These are phyloP conservation scores for Chrysodeixis includens DNA, from an alignment of 2,888 invertebrate species.

Conservation along the genomic window DNA sequence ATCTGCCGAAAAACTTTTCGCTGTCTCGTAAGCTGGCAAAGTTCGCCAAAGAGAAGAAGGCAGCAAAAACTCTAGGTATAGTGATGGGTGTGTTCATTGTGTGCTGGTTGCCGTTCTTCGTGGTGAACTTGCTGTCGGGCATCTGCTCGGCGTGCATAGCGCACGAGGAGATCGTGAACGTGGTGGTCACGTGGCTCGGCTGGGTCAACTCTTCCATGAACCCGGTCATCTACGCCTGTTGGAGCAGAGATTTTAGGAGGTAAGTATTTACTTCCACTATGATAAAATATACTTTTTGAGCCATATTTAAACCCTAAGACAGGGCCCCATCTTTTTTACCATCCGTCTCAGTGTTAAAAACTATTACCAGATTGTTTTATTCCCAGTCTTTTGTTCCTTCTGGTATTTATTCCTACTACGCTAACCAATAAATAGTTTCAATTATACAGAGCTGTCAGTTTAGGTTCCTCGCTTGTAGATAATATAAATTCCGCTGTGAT, in stretches of 20 bases:
- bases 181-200: slow-evolving; percentile 97
- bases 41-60: slow-evolving; percentile 99
- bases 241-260: slow-evolving; percentile 98
- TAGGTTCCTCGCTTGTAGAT: background rate
- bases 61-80: slow-evolving; percentile 98
- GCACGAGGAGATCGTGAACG: slow-evolving; percentile 95
- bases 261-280: slow-evolving; percentile 73
- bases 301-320: no score
- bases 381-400: no score
- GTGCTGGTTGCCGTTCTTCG: slow-evolving; percentile 99
- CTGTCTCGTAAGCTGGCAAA: slow-evolving; percentile 97
- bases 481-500: slow-evolving; percentile 8
- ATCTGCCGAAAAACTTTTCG: slow-evolving; percentile 96
- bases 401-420: no score
- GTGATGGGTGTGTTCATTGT: slow-evolving; percentile 99
- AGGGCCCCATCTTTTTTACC: no score
- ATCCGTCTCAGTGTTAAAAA: no score
- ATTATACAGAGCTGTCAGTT: background rate
- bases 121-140: slow-evolving; percentile 97
- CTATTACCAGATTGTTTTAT: no score
- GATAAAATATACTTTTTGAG: no score
- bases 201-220: slow-evolving; percentile 99
- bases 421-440: background rate
- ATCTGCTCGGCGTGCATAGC: slow-evolving; percentile 96
- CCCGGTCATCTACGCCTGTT: slow-evolving; percentile 99